Conservation (phyloP, 2,113 vertebrate species). For the Pygoscelis antarcticus region DNA sequence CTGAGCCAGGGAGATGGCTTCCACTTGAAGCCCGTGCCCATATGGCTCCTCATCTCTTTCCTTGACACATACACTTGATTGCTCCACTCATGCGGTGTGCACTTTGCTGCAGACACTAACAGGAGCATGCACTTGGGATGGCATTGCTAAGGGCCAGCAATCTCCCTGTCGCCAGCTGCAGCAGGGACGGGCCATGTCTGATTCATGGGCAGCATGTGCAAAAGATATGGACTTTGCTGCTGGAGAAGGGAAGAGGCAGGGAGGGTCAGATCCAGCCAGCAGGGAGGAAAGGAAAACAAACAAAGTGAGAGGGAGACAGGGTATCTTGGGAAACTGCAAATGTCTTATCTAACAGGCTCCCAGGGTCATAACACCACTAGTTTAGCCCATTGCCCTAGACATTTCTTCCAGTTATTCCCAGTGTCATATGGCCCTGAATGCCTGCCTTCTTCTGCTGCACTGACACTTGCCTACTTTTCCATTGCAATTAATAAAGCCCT, state of each 20-base stretch:
- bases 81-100: fast-evolving
- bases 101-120: background rate
- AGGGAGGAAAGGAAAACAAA: background rate
- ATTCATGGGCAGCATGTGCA: fast-evolving
- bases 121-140: background rate
- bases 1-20: background rate
- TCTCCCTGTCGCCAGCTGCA: background rate
- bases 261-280: background rate
- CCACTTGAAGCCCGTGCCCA: fast-evolving
- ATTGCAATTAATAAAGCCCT: background rate
- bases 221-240: background rate
- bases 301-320: background rate
- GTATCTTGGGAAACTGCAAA: background rate
- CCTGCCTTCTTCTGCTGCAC: background rate
- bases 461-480: background rate
- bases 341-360: background rate
- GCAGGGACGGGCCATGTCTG: background rate
- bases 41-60: background rate
- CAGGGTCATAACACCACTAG: background rate
- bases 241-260: background rate
- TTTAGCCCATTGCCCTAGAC: background rate
- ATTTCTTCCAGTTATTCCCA: background rate
- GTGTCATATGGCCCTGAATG: background rate
- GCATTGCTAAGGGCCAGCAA: background rate
- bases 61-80: fast-evolving